Evolutionary conservation across 2,113 vertebrate genomes (phyloP).

Genomic region (Haemorhous mexicanus): DNA sequence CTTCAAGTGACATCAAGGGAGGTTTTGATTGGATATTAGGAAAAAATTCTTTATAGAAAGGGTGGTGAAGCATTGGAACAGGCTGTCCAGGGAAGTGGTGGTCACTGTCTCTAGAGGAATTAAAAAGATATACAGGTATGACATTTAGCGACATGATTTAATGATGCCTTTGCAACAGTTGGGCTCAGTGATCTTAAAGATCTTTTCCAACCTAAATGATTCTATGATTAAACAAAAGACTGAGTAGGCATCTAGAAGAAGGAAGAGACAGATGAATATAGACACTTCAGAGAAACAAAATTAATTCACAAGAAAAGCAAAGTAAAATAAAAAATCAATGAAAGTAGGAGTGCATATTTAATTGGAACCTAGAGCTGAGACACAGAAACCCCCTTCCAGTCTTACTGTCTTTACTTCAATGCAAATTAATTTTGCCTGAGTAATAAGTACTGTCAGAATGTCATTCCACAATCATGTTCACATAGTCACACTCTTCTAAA

Average conservation of each 20-base stretch:
- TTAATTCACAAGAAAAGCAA: not conserved
- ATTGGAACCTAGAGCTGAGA: not conserved
- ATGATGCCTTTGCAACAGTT: not conserved
- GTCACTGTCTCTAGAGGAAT: not conserved
- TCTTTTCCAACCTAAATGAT: not conserved
- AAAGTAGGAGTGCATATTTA: not conserved
- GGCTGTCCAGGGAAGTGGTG: not conserved
- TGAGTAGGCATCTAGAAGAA: not conserved
- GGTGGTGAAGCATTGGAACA: not conserved
- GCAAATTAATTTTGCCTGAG: not conserved
- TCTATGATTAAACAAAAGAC: not conserved
- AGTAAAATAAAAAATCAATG: not conserved
- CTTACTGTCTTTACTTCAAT: not conserved
- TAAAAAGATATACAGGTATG: not conserved
- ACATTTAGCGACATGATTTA: not conserved
- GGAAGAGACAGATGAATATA: not conserved
- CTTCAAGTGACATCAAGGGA: not conserved
- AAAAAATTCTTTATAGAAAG: not conserved
- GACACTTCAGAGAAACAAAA: not conserved
- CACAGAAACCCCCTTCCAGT: not conserved
- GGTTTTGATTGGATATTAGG: not conserved
- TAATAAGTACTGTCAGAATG: not conserved
- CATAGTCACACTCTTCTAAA: not conserved
- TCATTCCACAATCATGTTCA: not conserved
- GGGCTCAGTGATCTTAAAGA: rapidly evolving